Conservation (phyloP, 2,797 vertebrate genomes). For the Oreonectes daqikongensis region DNA sequence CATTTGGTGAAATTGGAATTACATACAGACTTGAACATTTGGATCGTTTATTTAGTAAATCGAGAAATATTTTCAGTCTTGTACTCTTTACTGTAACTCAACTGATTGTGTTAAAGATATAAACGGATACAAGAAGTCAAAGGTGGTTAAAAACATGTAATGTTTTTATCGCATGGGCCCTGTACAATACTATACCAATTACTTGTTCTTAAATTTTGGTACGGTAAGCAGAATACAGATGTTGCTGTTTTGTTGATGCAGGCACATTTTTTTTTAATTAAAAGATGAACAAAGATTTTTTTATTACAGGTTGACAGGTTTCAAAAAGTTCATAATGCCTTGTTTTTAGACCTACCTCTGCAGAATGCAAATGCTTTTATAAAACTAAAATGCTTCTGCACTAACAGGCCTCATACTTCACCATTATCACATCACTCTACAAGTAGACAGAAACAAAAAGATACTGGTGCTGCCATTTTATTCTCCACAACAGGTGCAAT, state of each 20-base stretch:
- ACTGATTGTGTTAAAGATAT: neutral
- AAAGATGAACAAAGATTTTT: neutral
- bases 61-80: neutral
- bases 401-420: neutral
- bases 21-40: neutral
- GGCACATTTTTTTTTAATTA: neutral
- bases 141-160: neutral
- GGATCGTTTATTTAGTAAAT: neutral
- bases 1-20: neutral
- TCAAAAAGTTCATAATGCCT: neutral
- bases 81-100: neutral
- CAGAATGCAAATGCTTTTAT: constrained; percentile 14
- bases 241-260: neutral
- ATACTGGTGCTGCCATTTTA: neutral
- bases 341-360: constrained; percentile 32
- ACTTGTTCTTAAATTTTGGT: constrained; percentile 3
- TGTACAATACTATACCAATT: neutral
- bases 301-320: constrained; percentile 9
- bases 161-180: neutral
- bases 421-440: neutral
- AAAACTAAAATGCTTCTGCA: neutral
- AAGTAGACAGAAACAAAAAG: neutral
- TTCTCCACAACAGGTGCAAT: neutral
- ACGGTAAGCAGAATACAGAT: neutral
- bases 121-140: neutral